Percentiles rank a stretch among this genome's conserved stretches.
Evolutionary conservation across 2,113 vertebrate genomes (phyloP).

Genomic region (Gallinago jamesoni): DNA sequence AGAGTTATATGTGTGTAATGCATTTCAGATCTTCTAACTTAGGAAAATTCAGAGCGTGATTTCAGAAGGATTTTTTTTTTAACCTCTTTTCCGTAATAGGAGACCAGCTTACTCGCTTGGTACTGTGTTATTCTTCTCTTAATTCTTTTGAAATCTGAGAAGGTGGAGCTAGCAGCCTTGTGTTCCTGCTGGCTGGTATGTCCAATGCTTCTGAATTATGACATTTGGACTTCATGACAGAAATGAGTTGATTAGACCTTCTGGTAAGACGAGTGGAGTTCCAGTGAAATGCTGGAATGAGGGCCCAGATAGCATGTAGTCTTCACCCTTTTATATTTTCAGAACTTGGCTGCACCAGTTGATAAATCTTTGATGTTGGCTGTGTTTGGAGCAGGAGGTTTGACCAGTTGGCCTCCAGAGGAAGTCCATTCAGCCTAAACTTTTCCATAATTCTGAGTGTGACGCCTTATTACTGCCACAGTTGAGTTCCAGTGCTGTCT

Average conservation of each 20-base stretch:
- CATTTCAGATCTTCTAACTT: not conserved
- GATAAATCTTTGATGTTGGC: not conserved
- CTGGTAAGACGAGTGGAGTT: not conserved
- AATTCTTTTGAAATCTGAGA: not conserved
- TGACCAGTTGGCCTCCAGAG: not conserved
- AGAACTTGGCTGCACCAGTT: not conserved
- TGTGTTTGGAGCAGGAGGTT: not conserved
- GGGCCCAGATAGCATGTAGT: fast-evolving
- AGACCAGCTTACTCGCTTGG: not conserved
- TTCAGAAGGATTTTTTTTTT: not conserved
- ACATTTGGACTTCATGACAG: not conserved
- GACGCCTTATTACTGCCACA: not conserved
- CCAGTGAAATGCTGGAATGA: not conserved
- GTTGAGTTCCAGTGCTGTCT: not conserved
- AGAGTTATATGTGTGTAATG: not conserved
- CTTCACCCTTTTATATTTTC: not conserved
- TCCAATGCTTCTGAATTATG: not conserved
- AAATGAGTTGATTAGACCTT: not conserved
- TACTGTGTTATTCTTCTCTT: not conserved
- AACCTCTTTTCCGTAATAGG: not conserved
- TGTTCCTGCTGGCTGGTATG: not conserved
- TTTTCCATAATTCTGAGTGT: not conserved
- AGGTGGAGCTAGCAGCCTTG: not conserved
- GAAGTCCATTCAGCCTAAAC: not conserved
- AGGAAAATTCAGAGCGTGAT: fast-evolving